Conservation (phyloP, 2,888 invertebrate genomes). For the Gryllus longicercus region DNA sequence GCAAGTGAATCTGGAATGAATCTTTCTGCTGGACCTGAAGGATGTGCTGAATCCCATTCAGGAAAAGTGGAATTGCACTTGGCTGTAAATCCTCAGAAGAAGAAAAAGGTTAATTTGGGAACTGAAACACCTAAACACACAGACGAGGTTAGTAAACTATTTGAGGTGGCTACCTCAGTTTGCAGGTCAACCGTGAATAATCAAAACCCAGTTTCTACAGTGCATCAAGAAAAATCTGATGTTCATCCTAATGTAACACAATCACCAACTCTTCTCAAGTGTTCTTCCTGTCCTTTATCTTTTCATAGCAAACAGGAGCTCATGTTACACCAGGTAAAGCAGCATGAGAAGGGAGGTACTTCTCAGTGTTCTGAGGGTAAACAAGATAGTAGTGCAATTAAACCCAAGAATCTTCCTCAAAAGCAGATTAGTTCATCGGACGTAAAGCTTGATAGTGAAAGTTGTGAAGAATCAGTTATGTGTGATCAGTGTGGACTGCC, state of each 20-base stretch:
- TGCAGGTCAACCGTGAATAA: background rate
- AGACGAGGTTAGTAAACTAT: background rate
- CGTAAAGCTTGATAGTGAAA: background rate
- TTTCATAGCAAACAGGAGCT: background rate
- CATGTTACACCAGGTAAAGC: background rate
- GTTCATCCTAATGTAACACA: background rate
- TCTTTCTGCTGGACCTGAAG: too few relatives aligned
- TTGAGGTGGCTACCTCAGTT: background rate
- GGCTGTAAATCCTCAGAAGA: too few relatives aligned
- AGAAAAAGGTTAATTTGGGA: background rate
- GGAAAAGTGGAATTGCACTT: too few relatives aligned
- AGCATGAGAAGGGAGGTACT: constrained; percentile 10
- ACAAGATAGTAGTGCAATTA: background rate
- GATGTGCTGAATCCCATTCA: too few relatives aligned
- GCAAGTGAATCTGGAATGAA: too few relatives aligned
- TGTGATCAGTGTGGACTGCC: constrained; percentile 1
- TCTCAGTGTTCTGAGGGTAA: background rate
- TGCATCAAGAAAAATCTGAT: background rate
- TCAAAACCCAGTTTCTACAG: background rate
- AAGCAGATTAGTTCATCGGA: background rate
- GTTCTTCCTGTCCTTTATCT: background rate
- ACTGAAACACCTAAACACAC: background rate
- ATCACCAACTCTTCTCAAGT: background rate
- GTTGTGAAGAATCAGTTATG: background rate
- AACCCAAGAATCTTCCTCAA: background rate